Percentiles rank a stretch among this genome's conserved stretches.
Evolutionary conservation across 2,888 invertebrate genomes (phyloP).

Genomic region (Podabrus alpinus): DNA sequence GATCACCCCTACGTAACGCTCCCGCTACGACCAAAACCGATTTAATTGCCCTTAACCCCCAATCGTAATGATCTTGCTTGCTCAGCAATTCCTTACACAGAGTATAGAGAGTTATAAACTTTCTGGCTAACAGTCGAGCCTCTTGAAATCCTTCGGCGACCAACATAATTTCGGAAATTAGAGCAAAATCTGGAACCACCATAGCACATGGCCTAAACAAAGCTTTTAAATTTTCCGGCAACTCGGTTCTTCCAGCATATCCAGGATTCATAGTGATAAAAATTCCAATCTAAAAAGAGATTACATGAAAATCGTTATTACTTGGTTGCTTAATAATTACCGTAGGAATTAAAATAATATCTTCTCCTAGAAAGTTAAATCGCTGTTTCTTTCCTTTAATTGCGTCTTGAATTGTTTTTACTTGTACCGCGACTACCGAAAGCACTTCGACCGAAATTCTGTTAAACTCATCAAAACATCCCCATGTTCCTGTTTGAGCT

Average conservation of each 20-base stretch:
- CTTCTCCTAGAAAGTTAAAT: conserved; percentile 86
- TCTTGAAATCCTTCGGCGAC: conserved; percentile 95
- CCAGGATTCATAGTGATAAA: conserved; percentile 98
- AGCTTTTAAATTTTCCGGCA: conserved; percentile 81
- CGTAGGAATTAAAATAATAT: conserved; percentile 73
- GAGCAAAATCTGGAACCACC: conserved; percentile 95
- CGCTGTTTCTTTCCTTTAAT: conserved; percentile 78
- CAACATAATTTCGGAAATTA: conserved; percentile 97
- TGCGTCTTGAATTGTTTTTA: conserved; percentile 83
- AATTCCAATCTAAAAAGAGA: conserved; percentile 67
- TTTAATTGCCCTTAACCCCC: conserved; percentile 94
- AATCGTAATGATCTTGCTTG: conserved; percentile 96
- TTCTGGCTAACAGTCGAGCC: conserved; percentile 84
- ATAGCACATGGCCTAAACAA: conserved; percentile 89
- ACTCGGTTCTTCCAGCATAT: conserved; percentile 88
- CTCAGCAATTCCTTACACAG: conserved; percentile 88
- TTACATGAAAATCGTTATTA: background rate
- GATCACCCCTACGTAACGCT: conserved; percentile 80
- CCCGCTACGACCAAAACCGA: conserved; percentile 95
- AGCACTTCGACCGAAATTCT: conserved; percentile 92
- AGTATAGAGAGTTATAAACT: conserved; percentile 92
- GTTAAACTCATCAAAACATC: conserved; percentile 97
- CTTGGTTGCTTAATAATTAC: conserved; percentile 48
- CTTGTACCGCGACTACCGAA: conserved; percentile 94
- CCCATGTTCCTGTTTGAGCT: conserved; percentile 94